These are phyloP conservation scores for Hippocampus zosterae DNA, from an alignment of 2,113 vertebrate species.

Conservation along the genomic window DNA sequence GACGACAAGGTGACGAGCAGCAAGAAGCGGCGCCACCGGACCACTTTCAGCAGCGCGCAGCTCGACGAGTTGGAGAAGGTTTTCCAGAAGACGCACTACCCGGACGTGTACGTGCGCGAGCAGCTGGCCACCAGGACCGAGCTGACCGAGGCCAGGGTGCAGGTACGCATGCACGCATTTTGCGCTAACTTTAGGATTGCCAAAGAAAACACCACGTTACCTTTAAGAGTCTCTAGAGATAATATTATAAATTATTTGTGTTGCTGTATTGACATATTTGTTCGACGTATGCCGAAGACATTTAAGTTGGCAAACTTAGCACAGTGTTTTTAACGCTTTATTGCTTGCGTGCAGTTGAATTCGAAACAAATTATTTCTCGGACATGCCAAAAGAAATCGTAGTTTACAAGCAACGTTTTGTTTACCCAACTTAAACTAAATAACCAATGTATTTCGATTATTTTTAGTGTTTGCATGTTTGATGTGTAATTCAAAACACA, in stretches of 20 bases:
- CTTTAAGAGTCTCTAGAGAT: too few species aligned
- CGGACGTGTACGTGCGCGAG: slow-evolving; percentile 96
- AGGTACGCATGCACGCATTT: slow-evolving; percentile 70
- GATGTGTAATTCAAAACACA: not conserved
- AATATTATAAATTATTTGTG: too few species aligned
- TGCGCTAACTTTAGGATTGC: not conserved
- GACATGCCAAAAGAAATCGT: too few species aligned
- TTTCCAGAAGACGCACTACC: slow-evolving; percentile 98
- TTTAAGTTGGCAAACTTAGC: too few species aligned
- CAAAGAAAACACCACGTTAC: not conserved
- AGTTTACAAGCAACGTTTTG: too few species aligned
- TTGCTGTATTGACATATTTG: not conserved
- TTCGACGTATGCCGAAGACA: not conserved
- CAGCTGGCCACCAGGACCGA: slow-evolving; percentile 97
- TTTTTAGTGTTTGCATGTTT: not conserved
- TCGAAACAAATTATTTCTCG: not conserved
- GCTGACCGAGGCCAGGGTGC: slow-evolving; percentile 94
- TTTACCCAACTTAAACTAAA: not conserved
- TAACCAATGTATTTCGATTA: not conserved
- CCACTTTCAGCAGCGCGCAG: slow-evolving; percentile 95
- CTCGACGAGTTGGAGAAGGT: slow-evolving; percentile 97
- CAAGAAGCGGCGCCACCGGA: slow-evolving; percentile 93
- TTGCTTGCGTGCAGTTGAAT: not conserved
- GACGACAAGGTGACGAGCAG: slow-evolving; percentile 98
- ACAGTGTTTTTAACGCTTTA: not conserved